These are phyloP conservation scores for Oophaga sylvatica DNA, from an alignment of 2,797 vertebrate species.

Conservation along the genomic window DNA sequence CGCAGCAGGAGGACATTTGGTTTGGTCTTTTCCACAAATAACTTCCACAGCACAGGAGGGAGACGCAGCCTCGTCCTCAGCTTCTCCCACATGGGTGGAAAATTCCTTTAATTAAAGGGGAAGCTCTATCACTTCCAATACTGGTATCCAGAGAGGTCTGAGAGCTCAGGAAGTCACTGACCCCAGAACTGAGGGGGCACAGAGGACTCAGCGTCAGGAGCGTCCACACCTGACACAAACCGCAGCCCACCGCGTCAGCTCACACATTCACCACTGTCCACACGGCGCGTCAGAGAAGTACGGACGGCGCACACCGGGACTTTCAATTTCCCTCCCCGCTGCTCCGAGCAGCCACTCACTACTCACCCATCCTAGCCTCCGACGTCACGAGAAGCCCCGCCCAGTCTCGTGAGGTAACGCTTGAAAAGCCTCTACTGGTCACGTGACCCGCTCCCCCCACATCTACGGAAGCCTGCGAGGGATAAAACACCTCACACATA, in stretches of 20 bases:
- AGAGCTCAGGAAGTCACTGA: not conserved
- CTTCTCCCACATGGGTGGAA: not conserved
- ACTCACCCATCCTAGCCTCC: conserved; percentile 4
- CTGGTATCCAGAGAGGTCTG: not conserved
- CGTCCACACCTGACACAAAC: too few species aligned
- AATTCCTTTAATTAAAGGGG: not conserved
- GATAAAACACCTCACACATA: not conserved
- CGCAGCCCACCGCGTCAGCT: too few species aligned
- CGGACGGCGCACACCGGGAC: not conserved
- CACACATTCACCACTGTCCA: not conserved
- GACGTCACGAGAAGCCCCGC: not conserved
- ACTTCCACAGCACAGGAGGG: too few species aligned
- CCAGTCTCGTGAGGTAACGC: not conserved
- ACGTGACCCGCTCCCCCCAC: not conserved
- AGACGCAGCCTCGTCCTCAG: too few species aligned
- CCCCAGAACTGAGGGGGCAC: not conserved
- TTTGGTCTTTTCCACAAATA: too few species aligned
- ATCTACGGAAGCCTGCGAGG: not conserved
- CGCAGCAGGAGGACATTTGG: too few species aligned
- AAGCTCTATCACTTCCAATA: not conserved
- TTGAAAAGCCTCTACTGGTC: accelerated
- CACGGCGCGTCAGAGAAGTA: not conserved
- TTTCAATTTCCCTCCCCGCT: conserved; percentile 26
- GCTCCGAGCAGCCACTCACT: not conserved
- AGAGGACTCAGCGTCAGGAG: too few species aligned